Evolutionary conservation across 2,113 vertebrate genomes (phyloP).

Genomic region (Melierax canorus): DNA sequence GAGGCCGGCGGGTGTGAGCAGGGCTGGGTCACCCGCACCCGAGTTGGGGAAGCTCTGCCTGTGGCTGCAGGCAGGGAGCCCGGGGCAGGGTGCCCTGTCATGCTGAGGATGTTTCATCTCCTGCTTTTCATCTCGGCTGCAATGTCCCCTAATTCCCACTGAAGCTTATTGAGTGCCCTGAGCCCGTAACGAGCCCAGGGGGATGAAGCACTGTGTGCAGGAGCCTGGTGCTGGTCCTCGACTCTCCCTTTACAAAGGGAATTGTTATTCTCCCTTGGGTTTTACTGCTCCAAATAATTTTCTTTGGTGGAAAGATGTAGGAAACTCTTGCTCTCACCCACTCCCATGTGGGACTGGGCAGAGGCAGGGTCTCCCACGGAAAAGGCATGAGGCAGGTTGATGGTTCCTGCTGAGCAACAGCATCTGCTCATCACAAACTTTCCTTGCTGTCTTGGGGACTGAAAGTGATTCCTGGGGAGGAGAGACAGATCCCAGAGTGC

Average conservation of each 20-base stretch:
- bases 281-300: not conserved
- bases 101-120: not conserved
- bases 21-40: not conserved
- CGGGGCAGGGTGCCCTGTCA: not conserved
- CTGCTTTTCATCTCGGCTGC: not conserved
- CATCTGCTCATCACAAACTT: not conserved
- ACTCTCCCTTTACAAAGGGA: not conserved
- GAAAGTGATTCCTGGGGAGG: not conserved
- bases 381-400: not conserved
- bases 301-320: not conserved
- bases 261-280: not conserved
- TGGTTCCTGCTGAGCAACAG: not conserved
- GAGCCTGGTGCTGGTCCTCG: not conserved
- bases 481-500: not conserved
- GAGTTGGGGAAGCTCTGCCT: not conserved
- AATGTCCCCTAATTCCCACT: not conserved
- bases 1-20: not conserved
- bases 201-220: rapidly evolving
- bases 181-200: not conserved
- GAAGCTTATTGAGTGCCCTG: not conserved
- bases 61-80: not conserved
- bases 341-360: not conserved
- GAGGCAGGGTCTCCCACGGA: not conserved
- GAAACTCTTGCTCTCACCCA: not conserved
- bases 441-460: not conserved